Conservation (phyloP, 2,113 vertebrate species). For the Pseudorectes ferrugineus region DNA sequence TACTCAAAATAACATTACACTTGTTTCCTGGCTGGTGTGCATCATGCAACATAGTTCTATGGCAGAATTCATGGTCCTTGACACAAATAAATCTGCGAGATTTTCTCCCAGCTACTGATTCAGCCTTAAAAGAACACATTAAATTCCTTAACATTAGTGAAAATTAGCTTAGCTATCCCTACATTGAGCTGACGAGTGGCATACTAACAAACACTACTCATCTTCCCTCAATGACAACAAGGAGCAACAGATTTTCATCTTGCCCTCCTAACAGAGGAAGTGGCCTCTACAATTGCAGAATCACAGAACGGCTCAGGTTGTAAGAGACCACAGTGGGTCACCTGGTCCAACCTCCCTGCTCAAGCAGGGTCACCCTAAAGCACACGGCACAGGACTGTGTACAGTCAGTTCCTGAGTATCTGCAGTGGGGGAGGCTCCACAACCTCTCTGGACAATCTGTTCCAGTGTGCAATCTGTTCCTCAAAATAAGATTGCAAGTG, state of each 20-base stretch:
- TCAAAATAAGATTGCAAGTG: not conserved
- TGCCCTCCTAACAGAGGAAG: not conserved
- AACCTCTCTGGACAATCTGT: not conserved
- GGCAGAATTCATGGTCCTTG: not conserved
- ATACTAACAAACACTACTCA: not conserved
- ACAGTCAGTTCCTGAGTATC: not conserved
- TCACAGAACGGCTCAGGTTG: not conserved
- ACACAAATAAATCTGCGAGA: not conserved
- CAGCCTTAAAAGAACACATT: not conserved
- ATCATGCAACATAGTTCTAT: not conserved
- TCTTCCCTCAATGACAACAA: not conserved
- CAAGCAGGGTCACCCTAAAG: not conserved
- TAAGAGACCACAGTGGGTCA: not conserved
- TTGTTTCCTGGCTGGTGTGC: not conserved
- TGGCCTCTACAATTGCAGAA: not conserved
- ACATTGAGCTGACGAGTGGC: accelerated
- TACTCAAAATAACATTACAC: not conserved
- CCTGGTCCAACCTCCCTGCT: not conserved
- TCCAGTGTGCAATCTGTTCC: not conserved
- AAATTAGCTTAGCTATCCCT: not conserved
- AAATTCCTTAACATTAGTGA: accelerated
- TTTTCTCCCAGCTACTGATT: not conserved
- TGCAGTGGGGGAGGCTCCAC: not conserved
- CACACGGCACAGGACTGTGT: not conserved
- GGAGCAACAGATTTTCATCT: not conserved